Evolutionary conservation across 92 coral and sea anemone genomes (phyloP), one percentile per base, ranked within the genome.

Genomic region (Umimayanthus kanabou): DNA sequence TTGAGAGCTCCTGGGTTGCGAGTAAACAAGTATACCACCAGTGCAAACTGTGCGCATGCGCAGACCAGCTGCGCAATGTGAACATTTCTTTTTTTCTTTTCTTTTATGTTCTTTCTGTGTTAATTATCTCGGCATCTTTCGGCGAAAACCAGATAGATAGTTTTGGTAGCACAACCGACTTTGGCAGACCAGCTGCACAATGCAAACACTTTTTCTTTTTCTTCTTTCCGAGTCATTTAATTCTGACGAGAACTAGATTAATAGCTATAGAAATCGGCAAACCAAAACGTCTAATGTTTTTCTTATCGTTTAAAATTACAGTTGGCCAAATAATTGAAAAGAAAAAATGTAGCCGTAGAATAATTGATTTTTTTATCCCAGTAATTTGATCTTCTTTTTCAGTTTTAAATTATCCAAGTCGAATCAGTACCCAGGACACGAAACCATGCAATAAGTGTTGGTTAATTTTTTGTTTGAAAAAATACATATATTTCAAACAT

Each of bases 21-120:
- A 9, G 18, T 53, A 14, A 53, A 2, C 40, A n/a, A 67, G 73
- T 67, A 4, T 37, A 71, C 78, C 40, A 18, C 45, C 3, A 40
- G 11, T 37, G 47, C 23, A 14, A 15, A 73, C 40, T 37, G 43
- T 40, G 29, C 22, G 78, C 78, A 73, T 73, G 78, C 78, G 22
- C 78, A 73, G 78, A 8, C 78, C 78, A 73, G 78, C 78, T 73
- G 78, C 78, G 10, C 20, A 73, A 37, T 73, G 49, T 0, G 28
- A 73, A 73, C 47, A 0, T 4, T 73, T 16, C 22, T 73, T 16
- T 73, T 8, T 33, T 72, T n/a, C n/a, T 16, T 29, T 6, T 28
- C 37, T 28, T 72, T 9, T 18, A 29, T 10, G 9, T n/a, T 72
- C 39, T 72, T 6, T 30, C 20, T 72, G 37, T 15, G 37, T 72